Percentiles rank a stretch among this genome's conserved stretches.
Evolutionary conservation across 2,113 vertebrate genomes (phyloP).

Genomic region (Halcyon senegalensis): DNA sequence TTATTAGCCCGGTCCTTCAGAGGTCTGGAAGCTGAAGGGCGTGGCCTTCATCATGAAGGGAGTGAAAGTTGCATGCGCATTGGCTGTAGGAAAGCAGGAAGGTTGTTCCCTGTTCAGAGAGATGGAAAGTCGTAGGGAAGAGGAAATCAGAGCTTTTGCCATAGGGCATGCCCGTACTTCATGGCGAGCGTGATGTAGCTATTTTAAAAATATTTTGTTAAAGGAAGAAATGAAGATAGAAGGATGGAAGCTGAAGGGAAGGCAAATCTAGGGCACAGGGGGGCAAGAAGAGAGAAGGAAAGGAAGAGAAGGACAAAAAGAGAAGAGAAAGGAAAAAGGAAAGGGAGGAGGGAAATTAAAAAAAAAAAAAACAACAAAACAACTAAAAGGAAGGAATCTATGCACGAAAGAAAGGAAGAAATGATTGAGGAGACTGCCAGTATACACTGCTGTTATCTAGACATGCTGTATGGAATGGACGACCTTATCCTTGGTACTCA

Average conservation of each 20-base stretch:
- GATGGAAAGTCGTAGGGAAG: not conserved
- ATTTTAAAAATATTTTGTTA: not conserved
- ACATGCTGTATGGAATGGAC: too few species aligned
- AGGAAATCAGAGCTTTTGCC: not conserved
- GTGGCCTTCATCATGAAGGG: too few species aligned
- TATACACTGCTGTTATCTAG: too few species aligned
- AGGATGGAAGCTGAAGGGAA: too few species aligned
- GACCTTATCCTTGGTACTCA: too few species aligned
- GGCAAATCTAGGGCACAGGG: too few species aligned
- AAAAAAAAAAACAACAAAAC: too few species aligned
- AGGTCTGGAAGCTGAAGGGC: not conserved
- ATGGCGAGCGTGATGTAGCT: not conserved
- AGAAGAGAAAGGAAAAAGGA: not conserved
- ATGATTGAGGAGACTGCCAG: too few species aligned
- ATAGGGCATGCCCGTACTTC: fast-evolving
- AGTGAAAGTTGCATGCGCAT: not conserved
- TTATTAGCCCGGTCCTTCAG: too few species aligned
- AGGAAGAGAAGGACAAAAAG: fast-evolving
- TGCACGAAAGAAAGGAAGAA: not conserved
- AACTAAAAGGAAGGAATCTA: not conserved
- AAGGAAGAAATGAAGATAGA: not conserved
- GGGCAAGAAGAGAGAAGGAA: not conserved
- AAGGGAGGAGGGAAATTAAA: not conserved
- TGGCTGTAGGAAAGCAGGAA: not conserved
- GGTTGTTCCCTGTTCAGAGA: not conserved